Base-by-base conservation (phyloP, 2,888 invertebrate species). In the Macrosiphum euphorbiae region DNA sequence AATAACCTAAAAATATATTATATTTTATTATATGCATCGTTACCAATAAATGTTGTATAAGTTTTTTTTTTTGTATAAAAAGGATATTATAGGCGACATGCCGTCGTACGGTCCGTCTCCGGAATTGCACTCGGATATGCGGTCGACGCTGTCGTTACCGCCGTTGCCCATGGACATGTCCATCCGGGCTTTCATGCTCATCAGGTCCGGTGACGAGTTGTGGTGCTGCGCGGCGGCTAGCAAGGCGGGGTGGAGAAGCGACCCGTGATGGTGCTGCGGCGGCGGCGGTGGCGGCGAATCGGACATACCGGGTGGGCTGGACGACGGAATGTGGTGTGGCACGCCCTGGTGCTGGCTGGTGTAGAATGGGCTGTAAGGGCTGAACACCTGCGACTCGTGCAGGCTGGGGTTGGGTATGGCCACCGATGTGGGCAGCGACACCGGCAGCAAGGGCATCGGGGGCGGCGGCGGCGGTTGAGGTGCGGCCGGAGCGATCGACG, bases 331-430 rank as follows among this genome's bases (percentile, higher is more conserved):
- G 95, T 92, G 96, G 96, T 94, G 96, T 96, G 91, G 96, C 95
- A 95, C 96, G 61, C 47, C 95, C 95, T 96, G 96, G 95, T 96
- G 96, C 55, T 96, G 95, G 94, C 96, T 96, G 61, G 95, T 94
- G 96, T 98, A 98, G 96, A 98, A 98, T 95, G 98, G 98, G 95
- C 98, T 98, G 96, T 98, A 98, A 95, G 98, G 98, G 95, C 98
- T 98, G 96, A 98, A 98, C 95, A 98, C 98, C 96, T 98, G 98
- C 96, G 98, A 98, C 96, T 98, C 98, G 96, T 99, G 98, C 95
- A 99, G 97, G 96, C 98, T 98, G 94, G 99, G 99, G 96, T 99
- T 99, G 94, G 99, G 98, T 96, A 99, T 99, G 96, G 99, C 99
- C 95, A 99, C 99, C 95, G 98, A 98, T 94, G 99, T 99, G 95